phyloP scores from a whole-genome alignment of 1,140 invertebrate species.

The Saccostrea cuccullata region DNA sequence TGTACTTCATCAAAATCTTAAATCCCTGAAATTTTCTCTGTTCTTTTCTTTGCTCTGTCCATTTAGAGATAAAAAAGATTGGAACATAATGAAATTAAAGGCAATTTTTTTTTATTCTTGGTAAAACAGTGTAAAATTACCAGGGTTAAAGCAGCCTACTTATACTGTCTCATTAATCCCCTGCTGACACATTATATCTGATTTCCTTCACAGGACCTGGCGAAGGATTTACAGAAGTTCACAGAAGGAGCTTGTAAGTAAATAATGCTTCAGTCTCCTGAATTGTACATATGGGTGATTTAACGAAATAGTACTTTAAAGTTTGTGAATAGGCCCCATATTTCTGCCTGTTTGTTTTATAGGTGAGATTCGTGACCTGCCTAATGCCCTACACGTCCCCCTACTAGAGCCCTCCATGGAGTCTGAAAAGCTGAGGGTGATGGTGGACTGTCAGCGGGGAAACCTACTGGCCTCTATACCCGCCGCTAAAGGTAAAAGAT shows the following conservation, averaged over 20 bases:
- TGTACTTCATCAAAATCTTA: too few relatives aligned
- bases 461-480: slow-evolving; percentile 93
- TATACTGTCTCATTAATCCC: too few relatives aligned
- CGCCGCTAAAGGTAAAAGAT: slow-evolving; percentile 43
- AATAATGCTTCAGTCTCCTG: too few relatives aligned
- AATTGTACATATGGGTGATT: too few relatives aligned
- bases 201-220: slow-evolving; percentile 65
- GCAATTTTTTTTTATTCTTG: too few relatives aligned
- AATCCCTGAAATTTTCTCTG: too few relatives aligned
- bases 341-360: not conserved
- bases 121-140: too few relatives aligned
- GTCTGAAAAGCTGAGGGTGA: slow-evolving; percentile 93
- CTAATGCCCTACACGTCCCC: slow-evolving; percentile 93
- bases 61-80: too few relatives aligned
- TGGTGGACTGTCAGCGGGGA: slow-evolving; percentile 96
- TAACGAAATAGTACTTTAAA: not conserved
- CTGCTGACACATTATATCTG: not conserved
- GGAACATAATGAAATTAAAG: too few relatives aligned
- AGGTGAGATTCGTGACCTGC: slow-evolving; percentile 76
- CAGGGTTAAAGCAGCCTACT: too few relatives aligned
- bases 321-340: not conserved
- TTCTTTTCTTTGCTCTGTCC: too few relatives aligned
- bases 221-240: slow-evolving; percentile 72
- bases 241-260: slow-evolving; percentile 74
- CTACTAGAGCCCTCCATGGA: slow-evolving; percentile 91